Evolutionary conservation across 1,140 invertebrate species (phyloP), one percentile per base, ranked within the genome.

Genomic region (Conopomorpha cramerella): DNA sequence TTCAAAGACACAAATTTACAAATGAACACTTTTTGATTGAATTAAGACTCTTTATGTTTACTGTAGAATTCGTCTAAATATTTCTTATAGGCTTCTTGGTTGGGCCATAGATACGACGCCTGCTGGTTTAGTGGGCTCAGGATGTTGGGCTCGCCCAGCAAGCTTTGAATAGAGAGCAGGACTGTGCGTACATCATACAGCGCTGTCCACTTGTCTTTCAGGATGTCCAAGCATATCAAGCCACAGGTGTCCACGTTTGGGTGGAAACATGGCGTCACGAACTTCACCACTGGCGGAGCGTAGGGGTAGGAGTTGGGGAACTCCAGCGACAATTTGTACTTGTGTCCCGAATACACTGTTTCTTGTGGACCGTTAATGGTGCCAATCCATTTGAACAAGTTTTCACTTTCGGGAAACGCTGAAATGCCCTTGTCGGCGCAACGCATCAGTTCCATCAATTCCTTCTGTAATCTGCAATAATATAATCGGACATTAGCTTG

Each of bases 151-250:
- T 98, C 96, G 54, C 86, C 91, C 37, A 99, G 81, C 29, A 99
- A 77, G 45, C 93, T 95, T 62, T 98, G 95, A 60, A 99, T 92
- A 10, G 95, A 98, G 32, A 98, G 73, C 30, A 99, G 78, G 49
- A 99, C 90, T 12, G 95, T 95, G 51, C 93, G 84, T 3, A 98
- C 93, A 80, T 98, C 95, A 66, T 96, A 96, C 8, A 96, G 73
- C 1, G 96, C 95, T 34, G 93, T 95, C 95, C 96, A 99, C 59
- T 97, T 96, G 54, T 98, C 95, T 77, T 96, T 96, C 19, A 99
- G 78, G 58, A 99, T 98, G 70, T 98, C 95, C 55, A 99, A 81
- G 80, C 96, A 99, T 57, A 99, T 98, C 61, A 93, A 89, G 28
- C 95, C 95, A 43, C 89, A 89, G 45, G 83, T 81, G 76, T 98